Conservation (phyloP, 2,113 vertebrate genomes). For the Lepus americanus region DNA sequence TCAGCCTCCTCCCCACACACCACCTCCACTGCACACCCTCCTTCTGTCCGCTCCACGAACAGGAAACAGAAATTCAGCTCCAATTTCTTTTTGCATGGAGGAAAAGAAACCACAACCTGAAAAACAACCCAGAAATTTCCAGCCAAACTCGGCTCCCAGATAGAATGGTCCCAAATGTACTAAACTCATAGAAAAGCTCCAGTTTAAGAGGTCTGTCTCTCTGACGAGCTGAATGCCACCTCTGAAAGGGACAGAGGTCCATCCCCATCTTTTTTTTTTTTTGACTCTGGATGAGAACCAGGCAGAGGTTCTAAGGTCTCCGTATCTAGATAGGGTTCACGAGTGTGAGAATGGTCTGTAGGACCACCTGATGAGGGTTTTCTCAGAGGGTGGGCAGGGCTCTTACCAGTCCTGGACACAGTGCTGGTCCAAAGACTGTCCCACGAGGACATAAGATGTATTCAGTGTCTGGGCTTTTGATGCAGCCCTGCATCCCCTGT, state of each 20-base stretch:
- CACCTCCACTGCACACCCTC: constrained; percentile 80
- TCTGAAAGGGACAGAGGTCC: not conserved
- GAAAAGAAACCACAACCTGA: constrained; percentile 77
- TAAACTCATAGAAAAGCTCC: not conserved
- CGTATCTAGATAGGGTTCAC: not conserved
- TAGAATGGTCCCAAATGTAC: not conserved
- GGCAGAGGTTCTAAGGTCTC: not conserved
- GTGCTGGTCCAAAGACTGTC: not conserved
- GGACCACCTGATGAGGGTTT: not conserved
- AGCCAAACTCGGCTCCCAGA: constrained; percentile 39
- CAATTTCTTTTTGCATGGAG: constrained; percentile 62
- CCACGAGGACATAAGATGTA: not conserved
- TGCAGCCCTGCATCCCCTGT: no score
- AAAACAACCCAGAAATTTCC: constrained; percentile 53
- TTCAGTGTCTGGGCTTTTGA: not conserved
- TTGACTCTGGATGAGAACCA: not conserved
- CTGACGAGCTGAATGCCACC: not conserved
- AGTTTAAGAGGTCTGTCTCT: no score
- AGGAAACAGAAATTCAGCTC: constrained; percentile 77
- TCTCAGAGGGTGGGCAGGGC: not conserved
- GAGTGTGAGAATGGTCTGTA: not conserved
- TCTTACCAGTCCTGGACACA: not conserved
- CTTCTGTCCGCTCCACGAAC: constrained; percentile 73
- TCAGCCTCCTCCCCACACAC: constrained; percentile 75
- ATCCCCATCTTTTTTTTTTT: not conserved